A percentile compares a stretch with the other conserved stretches of the same genome.
Conservation (phyloP, 1,140 invertebrate genomes). For the Zeugodacus cucurbitae region DNA sequence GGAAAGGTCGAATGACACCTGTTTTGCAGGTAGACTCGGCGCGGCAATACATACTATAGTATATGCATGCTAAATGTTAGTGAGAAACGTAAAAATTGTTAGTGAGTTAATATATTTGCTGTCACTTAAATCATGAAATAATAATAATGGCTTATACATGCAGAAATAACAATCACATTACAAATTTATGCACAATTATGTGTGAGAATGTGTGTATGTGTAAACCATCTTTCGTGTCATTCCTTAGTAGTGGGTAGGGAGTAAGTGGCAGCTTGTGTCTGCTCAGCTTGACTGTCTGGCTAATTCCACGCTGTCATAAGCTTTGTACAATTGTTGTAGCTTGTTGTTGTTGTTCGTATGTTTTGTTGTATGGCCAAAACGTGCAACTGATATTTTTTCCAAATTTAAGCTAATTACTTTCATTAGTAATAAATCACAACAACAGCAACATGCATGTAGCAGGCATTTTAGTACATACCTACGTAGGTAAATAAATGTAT, state of each 20-base stretch:
- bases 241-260: background rate
- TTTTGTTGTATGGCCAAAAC: background rate
- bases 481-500: background rate
- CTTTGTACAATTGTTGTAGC: background rate
- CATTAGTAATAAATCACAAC: too few species aligned
- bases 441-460: background rate
- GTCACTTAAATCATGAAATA: too few species aligned
- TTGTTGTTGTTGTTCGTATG: background rate
- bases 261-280: background rate
- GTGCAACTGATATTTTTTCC: slow-evolving; percentile 28
- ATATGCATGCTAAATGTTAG: too few species aligned
- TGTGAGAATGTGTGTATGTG: background rate
- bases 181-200: background rate
- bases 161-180: background rate
- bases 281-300: background rate
- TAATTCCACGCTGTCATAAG: background rate
- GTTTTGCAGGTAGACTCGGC: background rate
- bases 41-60: too few species aligned
- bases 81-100: background rate
- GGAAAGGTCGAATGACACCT: slow-evolving; percentile 21
- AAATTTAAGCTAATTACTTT: too few species aligned
- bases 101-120: too few species aligned
- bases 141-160: too few species aligned
- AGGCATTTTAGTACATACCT: too few species aligned
- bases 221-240: background rate